Evolutionary conservation across 2,797 vertebrate species (phyloP).

Genomic region (Bradypodion pumilum): DNA sequence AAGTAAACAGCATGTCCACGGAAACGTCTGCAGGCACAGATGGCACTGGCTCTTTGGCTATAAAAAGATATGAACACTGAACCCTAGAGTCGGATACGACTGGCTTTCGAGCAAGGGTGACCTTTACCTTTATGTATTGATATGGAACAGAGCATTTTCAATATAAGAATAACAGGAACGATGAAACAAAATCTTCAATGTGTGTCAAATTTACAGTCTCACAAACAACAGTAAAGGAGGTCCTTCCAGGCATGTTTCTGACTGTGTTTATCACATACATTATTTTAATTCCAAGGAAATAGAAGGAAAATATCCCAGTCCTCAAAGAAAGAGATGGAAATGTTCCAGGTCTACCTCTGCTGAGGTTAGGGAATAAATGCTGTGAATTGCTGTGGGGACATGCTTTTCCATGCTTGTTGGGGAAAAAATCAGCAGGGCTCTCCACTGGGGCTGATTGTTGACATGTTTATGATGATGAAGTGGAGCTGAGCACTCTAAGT

Average conservation of each 20-base stretch:
- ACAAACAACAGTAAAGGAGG: background rate
- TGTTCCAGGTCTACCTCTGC: background rate
- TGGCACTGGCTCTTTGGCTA: no score
- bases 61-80: no score
- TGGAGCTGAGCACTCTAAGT: slow-evolving; percentile 10
- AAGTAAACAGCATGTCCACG: no score
- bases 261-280: background rate
- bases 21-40: no score
- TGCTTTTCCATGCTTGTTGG: background rate
- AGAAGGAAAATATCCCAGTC: no score
- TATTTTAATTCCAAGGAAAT: background rate
- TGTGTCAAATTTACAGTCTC: background rate
- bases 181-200: background rate
- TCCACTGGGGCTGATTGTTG: slow-evolving; percentile 11
- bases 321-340: slow-evolving; percentile 1
- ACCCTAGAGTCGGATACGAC: no score
- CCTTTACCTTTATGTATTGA: no score
- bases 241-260: background rate
- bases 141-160: no score
- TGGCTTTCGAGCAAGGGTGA: no score
- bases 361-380: background rate
- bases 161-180: no score
- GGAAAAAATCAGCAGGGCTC: background rate
- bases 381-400: background rate
- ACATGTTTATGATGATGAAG: slow-evolving; percentile 42